These are phyloP conservation scores for Oxyteleia sp. DNA, from an alignment of 2,888 invertebrate genomes.

Conservation along the genomic window DNA sequence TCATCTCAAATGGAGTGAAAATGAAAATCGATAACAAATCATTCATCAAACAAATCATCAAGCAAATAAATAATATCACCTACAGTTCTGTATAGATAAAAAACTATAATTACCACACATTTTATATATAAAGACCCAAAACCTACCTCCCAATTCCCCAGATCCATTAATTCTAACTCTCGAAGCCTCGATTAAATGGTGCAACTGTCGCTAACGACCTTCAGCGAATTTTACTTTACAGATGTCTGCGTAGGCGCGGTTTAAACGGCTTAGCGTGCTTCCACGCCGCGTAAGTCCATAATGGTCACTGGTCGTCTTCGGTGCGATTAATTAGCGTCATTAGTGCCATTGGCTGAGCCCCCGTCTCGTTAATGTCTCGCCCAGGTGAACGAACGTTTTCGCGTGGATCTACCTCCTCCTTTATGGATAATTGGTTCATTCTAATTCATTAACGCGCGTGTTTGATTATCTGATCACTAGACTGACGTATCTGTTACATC, in stretches of 20 bases:
- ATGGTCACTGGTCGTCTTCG: slow-evolving; percentile 79
- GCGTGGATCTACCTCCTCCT: slow-evolving; percentile 43
- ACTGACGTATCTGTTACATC: slow-evolving; percentile 36
- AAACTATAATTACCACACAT: no score
- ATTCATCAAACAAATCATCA: no score
- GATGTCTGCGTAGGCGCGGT: slow-evolving; percentile 46
- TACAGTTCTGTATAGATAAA: no score
- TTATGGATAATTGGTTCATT: slow-evolving; percentile 60
- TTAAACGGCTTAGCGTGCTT: slow-evolving; percentile 76
- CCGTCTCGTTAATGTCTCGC: slow-evolving; percentile 79
- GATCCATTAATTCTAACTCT: no score
- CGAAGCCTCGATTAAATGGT: slow-evolving; percentile 32
- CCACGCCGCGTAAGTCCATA: slow-evolving; percentile 76
- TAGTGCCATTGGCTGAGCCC: slow-evolving; percentile 82
- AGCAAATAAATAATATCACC: no score
- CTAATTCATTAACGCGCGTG: slow-evolving; percentile 50
- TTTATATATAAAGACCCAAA: no score
- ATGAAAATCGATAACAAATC: no score
- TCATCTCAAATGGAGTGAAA: no score
- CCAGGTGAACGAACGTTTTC: slow-evolving; percentile 70
- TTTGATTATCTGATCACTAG: slow-evolving; percentile 26
- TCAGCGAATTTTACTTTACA: slow-evolving; percentile 18
- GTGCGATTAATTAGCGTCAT: slow-evolving; percentile 84
- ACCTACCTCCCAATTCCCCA: no score
- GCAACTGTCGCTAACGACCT: slow-evolving; percentile 43